These are phyloP conservation scores for Sialia sialis DNA, from an alignment of 2,113 vertebrate genomes.

Conservation along the genomic window DNA sequence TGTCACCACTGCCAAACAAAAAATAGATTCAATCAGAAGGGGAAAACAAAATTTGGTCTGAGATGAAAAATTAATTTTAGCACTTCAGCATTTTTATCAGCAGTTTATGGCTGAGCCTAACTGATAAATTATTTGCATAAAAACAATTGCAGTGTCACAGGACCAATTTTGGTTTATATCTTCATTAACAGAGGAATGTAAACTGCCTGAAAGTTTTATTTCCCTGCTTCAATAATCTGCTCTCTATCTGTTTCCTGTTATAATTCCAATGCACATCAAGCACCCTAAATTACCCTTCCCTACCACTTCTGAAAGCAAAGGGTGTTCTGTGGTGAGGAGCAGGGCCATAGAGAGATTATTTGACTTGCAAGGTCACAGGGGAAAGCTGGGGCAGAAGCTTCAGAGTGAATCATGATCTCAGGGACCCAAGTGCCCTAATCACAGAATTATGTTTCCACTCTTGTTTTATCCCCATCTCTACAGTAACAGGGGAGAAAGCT, in stretches of 20 bases:
- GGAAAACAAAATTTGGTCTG: neutral
- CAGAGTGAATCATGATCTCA: neutral
- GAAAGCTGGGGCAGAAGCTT: neutral
- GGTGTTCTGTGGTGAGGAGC: neutral
- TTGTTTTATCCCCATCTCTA: neutral
- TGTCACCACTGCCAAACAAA: neutral
- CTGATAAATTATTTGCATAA: neutral
- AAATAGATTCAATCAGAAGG: neutral
- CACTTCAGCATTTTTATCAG: neutral
- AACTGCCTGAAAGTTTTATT: neutral
- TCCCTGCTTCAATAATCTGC: neutral
- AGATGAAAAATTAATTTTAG: neutral
- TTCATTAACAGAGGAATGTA: neutral
- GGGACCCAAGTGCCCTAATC: neutral
- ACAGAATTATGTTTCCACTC: neutral
- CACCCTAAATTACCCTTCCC: neutral
- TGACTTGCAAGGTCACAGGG: neutral
- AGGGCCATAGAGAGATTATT: neutral
- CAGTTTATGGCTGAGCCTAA: neutral
- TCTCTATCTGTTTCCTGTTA: neutral
- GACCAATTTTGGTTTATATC: neutral
- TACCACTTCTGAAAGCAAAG: neutral
- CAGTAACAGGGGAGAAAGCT: neutral
- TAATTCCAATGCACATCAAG: neutral
- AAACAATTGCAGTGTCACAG: neutral